phyloP scores from a whole-genome alignment of 2,888 invertebrate genomes.

The Empis livida region DNA sequence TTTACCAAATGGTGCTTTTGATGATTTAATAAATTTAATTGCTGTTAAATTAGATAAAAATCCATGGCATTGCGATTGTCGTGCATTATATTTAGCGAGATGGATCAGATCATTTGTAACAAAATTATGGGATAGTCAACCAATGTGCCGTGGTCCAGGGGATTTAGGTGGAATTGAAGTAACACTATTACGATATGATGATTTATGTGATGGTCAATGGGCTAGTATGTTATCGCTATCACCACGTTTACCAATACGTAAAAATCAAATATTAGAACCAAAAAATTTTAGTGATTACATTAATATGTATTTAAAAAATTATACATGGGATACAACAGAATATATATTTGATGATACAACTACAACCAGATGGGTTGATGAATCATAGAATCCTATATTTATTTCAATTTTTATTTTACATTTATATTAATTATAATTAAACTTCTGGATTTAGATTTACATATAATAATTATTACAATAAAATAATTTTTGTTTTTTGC shows the following conservation, averaged over 20 bases:
- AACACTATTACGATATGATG: conserved; percentile 43
- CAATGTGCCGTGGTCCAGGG: conserved; percentile 41
- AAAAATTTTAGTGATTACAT: conserved; percentile 35
- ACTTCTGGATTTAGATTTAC: too few relatives aligned
- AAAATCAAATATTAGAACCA: conserved; percentile 30
- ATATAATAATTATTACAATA: too few relatives aligned
- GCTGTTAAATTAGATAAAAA: conserved; percentile 49
- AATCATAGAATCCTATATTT: neutral
- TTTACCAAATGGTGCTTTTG: conserved; percentile 46
- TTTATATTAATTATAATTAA: too few relatives aligned
- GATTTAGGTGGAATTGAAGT: conserved; percentile 39
- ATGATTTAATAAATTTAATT: conserved; percentile 40
- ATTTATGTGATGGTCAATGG: conserved; percentile 59
- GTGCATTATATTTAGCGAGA: conserved; percentile 48
- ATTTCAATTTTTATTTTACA: too few relatives aligned
- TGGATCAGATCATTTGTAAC: conserved; percentile 39
- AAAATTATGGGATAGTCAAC: conserved; percentile 40
- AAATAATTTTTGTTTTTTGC: too few relatives aligned
- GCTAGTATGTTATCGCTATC: conserved; percentile 47
- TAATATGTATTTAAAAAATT: conserved; percentile 31
- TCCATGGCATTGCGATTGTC: conserved; percentile 52
- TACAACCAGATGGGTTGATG: neutral
- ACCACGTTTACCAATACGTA: conserved; percentile 31
- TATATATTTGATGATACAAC: neutral
- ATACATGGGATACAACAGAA: neutral